Conservation (phyloP, 2,888 invertebrate genomes). For the Limulus polyphemus region DNA sequence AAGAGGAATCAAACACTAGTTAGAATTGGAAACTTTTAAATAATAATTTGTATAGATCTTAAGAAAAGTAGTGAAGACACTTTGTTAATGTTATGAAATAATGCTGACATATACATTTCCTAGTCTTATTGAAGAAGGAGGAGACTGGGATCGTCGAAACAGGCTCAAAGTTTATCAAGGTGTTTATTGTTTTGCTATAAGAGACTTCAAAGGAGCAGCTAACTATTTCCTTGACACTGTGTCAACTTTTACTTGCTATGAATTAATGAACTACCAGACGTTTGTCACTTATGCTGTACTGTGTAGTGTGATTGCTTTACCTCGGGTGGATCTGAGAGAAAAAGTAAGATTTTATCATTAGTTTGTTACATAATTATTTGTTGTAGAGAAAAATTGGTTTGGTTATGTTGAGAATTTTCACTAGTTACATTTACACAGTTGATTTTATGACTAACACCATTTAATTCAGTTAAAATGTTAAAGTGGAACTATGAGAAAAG, state of each 20-base stretch:
- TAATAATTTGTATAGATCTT: too few relatives aligned
- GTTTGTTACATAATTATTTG: too few relatives aligned
- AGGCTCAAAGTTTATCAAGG: conserved; percentile 74
- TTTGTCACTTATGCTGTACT: conserved; percentile 68
- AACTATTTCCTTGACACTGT: conserved; percentile 93
- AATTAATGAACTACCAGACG: conserved; percentile 92
- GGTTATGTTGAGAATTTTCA: too few relatives aligned
- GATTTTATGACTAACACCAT: too few relatives aligned
- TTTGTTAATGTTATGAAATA: too few relatives aligned
- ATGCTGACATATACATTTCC: conserved; percentile 5
- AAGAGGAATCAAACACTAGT: too few relatives aligned
- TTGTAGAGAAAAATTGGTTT: too few relatives aligned
- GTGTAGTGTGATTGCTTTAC: conserved; percentile 65
- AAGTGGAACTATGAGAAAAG: too few relatives aligned
- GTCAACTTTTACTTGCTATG: conserved; percentile 97
- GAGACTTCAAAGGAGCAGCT: conserved; percentile 92
- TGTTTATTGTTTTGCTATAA: conserved; percentile 85
- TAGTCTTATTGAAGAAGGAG: conserved; percentile 80
- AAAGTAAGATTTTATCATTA: conserved; percentile 42
- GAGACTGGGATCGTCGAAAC: conserved; percentile 98
- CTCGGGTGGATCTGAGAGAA: conserved; percentile 62
- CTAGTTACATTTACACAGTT: too few relatives aligned
- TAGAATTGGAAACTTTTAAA: too few relatives aligned
- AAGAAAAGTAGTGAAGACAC: too few relatives aligned
- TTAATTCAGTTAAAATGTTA: too few relatives aligned